phyloP scores from a whole-genome alignment of 2,797 vertebrate species.

The Cryptoprocta ferox region DNA sequence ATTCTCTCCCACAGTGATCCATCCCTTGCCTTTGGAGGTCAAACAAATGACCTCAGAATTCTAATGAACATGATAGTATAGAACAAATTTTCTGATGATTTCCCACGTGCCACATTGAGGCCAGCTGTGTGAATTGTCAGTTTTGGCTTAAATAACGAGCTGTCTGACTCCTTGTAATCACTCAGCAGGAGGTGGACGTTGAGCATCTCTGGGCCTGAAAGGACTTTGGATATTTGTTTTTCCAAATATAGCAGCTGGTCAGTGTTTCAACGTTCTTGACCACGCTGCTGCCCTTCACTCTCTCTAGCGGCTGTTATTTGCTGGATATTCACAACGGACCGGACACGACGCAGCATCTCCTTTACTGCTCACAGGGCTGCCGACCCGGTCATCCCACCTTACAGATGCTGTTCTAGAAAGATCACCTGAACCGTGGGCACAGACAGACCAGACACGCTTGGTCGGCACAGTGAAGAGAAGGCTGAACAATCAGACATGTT shows the following conservation, averaged over 20 bases:
- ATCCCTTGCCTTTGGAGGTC: not conserved
- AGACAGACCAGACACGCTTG: not conserved
- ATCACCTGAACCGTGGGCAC: not conserved
- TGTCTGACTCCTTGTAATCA: not conserved
- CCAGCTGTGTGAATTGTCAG: not conserved
- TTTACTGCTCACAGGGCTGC: not conserved
- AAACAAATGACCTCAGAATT: constrained; percentile 2
- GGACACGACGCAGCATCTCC: not conserved
- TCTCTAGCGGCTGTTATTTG: not conserved
- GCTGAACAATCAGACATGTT: not conserved
- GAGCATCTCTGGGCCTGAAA: not conserved
- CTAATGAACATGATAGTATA: not conserved
- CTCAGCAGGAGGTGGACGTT: not conserved
- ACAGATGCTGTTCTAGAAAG: not conserved
- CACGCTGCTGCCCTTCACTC: no score
- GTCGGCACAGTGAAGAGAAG: not conserved
- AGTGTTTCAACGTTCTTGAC: not conserved
- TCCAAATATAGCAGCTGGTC: not conserved
- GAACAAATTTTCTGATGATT: not conserved
- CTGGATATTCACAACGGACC: not conserved
- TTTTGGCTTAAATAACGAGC: not conserved
- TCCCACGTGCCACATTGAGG: not conserved
- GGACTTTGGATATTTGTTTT: not conserved
- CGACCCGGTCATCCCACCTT: not conserved
- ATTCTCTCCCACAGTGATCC: not conserved